Percentiles rank a stretch among this genome's conserved stretches.
Conservation (phyloP, 2,888 invertebrate genomes). For the Cheilosia scutellata region DNA sequence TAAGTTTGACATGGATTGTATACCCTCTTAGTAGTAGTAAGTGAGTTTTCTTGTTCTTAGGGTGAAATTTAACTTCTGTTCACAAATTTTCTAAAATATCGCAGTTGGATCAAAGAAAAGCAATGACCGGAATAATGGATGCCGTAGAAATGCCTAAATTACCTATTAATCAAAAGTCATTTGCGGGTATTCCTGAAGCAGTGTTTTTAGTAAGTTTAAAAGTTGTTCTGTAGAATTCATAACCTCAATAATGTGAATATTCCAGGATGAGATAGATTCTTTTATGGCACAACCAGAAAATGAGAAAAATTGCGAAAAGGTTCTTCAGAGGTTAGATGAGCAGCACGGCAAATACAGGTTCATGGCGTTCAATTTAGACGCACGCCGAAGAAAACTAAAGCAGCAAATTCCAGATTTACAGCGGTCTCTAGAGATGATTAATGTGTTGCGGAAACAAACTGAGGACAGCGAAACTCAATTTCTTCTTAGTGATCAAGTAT, state of each 20-base stretch:
- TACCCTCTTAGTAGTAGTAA: no score
- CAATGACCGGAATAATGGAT: constrained; percentile 82
- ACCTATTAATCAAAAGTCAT: constrained; percentile 85
- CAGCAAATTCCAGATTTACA: constrained; percentile 97
- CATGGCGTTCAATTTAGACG: constrained; percentile 96
- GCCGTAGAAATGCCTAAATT: constrained; percentile 83
- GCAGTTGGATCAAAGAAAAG: constrained; percentile 39
- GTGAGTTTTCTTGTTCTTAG: neutral
- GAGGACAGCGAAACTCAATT: constrained; percentile 93
- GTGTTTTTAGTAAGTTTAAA: constrained; percentile 91
- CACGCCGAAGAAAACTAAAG: constrained; percentile 93
- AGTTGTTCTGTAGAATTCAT: neutral
- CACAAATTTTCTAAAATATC: neutral
- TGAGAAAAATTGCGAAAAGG: constrained; percentile 92
- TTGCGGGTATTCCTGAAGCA: constrained; percentile 94
- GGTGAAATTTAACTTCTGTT: neutral
- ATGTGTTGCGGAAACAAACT: constrained; percentile 92
- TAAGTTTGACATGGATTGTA: no score
- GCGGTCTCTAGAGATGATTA: constrained; percentile 95
- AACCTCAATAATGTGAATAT: constrained; percentile 2
- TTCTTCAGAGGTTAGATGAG: constrained; percentile 94
- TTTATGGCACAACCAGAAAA: constrained; percentile 95
- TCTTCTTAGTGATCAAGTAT: constrained; percentile 96
- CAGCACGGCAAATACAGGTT: constrained; percentile 98
- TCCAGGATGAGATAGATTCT: constrained; percentile 96